Conservation (phyloP, 2,113 vertebrate genomes). For the Brachyhypopomus gauderio region DNA sequence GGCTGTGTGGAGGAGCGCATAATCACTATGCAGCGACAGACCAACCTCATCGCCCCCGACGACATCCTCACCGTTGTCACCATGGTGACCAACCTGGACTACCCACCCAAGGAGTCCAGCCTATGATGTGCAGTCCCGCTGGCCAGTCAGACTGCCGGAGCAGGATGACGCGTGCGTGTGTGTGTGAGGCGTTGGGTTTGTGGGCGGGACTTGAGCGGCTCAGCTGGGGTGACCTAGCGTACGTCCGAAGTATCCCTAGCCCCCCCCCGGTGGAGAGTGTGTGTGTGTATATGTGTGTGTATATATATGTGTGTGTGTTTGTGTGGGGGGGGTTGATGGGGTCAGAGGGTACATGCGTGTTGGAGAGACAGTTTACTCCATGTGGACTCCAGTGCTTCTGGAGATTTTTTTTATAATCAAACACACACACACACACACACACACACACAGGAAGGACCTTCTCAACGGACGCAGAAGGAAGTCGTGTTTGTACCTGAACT, state of each 20-base stretch:
- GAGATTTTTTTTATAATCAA: background rate
- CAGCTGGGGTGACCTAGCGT: background rate
- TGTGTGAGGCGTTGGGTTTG: background rate
- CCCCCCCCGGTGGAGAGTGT: background rate
- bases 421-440: background rate
- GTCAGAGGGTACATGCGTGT: background rate
- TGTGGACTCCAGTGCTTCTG: slow-evolving; percentile 3
- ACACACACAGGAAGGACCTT: slow-evolving; percentile 19
- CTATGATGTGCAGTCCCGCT: slow-evolving; percentile 85
- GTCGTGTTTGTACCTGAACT: slow-evolving; percentile 41
- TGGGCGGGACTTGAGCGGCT: too few species aligned
- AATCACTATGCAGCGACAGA: slow-evolving; percentile 94
- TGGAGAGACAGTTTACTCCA: background rate
- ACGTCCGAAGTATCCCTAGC: background rate
- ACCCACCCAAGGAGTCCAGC: slow-evolving; percentile 98
- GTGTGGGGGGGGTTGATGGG: too few species aligned
- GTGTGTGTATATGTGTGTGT: too few species aligned
- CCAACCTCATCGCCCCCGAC: slow-evolving; percentile 90
- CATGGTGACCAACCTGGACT: slow-evolving; percentile 98
- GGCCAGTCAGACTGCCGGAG: slow-evolving; percentile 69
- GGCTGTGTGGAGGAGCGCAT: slow-evolving; percentile 96
- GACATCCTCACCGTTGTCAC: slow-evolving; percentile 98
- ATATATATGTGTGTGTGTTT: too few species aligned
- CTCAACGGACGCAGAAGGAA: slow-evolving; percentile 7
- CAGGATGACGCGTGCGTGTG: background rate